phyloP scores from a whole-genome alignment of 2,113 vertebrate species.

The Tupaia chinensis region DNA sequence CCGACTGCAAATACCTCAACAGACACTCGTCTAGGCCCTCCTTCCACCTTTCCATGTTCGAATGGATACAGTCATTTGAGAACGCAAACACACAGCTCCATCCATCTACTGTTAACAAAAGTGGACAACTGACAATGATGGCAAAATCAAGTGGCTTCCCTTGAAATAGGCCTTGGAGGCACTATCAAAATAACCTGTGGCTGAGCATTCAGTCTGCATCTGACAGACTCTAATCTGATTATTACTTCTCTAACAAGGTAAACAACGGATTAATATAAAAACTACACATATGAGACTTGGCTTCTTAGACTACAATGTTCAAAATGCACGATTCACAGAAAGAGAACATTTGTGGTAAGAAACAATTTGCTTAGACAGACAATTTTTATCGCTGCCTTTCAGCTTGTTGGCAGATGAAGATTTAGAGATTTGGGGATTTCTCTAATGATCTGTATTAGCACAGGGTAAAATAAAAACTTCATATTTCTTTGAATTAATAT shows the following conservation, averaged over 20 bases:
- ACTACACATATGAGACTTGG: background rate
- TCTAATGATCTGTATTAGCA: conserved; percentile 62
- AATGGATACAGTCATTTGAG: background rate
- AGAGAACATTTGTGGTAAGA: background rate
- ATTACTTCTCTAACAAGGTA: conserved; percentile 12
- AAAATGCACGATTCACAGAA: conserved; percentile 9
- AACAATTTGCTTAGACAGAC: conserved; percentile 41
- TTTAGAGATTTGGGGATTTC: conserved; percentile 41
- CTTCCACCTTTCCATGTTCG: background rate
- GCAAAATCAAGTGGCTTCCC: background rate
- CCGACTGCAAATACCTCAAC: background rate
- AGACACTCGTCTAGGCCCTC: background rate
- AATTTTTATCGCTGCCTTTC: conserved; percentile 56
- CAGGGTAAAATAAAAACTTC: conserved; percentile 30
- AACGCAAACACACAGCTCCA: background rate
- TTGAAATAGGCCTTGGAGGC: background rate
- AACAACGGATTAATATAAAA: conserved; percentile 14
- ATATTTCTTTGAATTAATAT: conserved; percentile 71
- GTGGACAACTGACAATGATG: background rate
- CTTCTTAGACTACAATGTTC: background rate
- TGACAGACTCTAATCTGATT: background rate
- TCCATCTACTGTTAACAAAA: background rate
- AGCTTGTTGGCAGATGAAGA: conserved; percentile 45
- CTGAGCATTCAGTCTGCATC: conserved; percentile 28
- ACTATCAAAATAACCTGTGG: background rate